These are phyloP conservation scores for Dynastes hyllus DNA, from an alignment of 2,888 invertebrate species.

Conservation along the genomic window DNA sequence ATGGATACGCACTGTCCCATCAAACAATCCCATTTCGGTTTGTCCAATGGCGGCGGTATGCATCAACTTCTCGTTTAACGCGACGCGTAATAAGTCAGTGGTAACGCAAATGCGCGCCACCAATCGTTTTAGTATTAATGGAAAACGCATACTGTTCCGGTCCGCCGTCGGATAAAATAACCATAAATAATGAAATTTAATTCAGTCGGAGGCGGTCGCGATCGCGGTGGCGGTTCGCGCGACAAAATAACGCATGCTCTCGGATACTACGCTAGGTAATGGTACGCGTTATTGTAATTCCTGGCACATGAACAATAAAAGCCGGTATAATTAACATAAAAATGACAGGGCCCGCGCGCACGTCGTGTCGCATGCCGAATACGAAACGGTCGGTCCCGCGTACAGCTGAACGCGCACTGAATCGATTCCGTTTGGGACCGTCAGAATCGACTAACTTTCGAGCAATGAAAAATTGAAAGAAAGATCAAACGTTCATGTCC, in stretches of 20 bases:
- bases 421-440: background rate
- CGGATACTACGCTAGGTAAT: background rate
- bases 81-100: background rate
- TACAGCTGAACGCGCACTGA: background rate
- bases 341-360: background rate
- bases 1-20: background rate
- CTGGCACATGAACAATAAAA: slow-evolving; percentile 28
- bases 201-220: slow-evolving; percentile 14
- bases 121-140: slow-evolving; percentile 35
- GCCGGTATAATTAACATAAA: slow-evolving; percentile 24
- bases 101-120: background rate
- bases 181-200: slow-evolving; percentile 39
- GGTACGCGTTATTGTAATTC: slow-evolving; percentile 17
- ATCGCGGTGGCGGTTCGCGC: slow-evolving; percentile 7
- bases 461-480: too few relatives aligned
- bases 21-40: background rate
- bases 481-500: too few relatives aligned
- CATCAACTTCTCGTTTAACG: slow-evolving; percentile 10
- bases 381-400: background rate
- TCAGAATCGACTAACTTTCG: too few relatives aligned
- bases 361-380: background rate
- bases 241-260: slow-evolving; percentile 7
- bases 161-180: slow-evolving; percentile 13
- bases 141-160: slow-evolving; percentile 15
- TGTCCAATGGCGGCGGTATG: background rate